Base-by-base conservation (phyloP, 2,888 invertebrate genomes). In the Norana najaformis region DNA sequence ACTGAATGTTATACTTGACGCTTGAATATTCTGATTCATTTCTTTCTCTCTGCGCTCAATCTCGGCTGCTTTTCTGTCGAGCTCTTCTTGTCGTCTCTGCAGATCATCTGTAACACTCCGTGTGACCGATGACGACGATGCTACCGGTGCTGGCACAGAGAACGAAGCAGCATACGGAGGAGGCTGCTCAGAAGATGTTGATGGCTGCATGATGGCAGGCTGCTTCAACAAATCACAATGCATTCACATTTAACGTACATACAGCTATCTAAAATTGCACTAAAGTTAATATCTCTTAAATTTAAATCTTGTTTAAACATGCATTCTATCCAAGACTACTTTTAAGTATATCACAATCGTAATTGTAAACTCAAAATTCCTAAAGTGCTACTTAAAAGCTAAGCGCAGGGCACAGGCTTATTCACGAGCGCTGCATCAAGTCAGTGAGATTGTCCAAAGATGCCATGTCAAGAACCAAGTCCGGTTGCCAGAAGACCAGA, bases 31-130 rank as follows among this genome's bases (percentile, higher is more conserved):
- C 69, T 37, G 35, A 36, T 91, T 90, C 89, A 92, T 83, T 88
- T 98, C 98, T 93, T 98, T 97, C 95, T 98, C 98, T 93, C 97
- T 96, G 93, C 97, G 96, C 90, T 97, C 97, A 91, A 98, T 95
- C 94, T 98, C 98, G 92, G 97, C 97, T 88, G 98, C 98, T 95
- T 98, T 98, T 91, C 97, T 96, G 95, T 98, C 98, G 91, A 98
- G 95, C 95, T 98, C 98, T 95, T 95, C 95, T 92, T 95, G 95
- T 90, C 95, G 92, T 90, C 94, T 93, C 91, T 95, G 94, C 38
- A 95, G 93, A 89, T 95, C 95, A 90, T 94, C 94, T 34, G 95
- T 95, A 95, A 93, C 96, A 6, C 90, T 34, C 38, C 38, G 82
- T 36, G 88, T 39, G 83, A 35, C 69, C 20, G n/a, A 18, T n/a